These are phyloP conservation scores for Zaprionus ornatus DNA, from an alignment of 1,140 invertebrate genomes.

Conservation along the genomic window DNA sequence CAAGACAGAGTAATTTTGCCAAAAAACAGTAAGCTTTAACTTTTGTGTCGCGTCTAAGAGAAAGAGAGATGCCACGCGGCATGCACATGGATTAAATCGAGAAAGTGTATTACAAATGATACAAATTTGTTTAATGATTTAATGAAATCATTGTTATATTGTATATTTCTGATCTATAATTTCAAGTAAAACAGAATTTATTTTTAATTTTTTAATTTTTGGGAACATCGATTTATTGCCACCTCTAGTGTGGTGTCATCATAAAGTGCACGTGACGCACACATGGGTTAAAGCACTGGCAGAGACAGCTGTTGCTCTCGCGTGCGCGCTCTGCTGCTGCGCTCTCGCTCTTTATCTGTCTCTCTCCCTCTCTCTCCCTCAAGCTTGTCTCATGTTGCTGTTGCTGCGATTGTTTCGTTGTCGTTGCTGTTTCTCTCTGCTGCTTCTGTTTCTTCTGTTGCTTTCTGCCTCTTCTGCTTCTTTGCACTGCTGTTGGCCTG, in stretches of 20 bases:
- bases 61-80: neutral
- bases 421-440: conserved; percentile 14
- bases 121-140: too few species aligned
- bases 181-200: too few species aligned
- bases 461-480: conserved; percentile 11
- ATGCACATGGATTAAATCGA: neutral
- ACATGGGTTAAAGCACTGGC: conserved; percentile 36
- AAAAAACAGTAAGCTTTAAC: conserved; percentile 19
- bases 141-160: too few species aligned
- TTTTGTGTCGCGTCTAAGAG: neutral
- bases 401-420: conserved; percentile 25
- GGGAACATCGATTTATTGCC: neutral
- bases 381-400: conserved; percentile 2
- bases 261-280: conserved; percentile 18
- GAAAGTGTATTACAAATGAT: too few species aligned
- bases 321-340: conserved; percentile 21
- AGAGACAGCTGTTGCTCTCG: conserved; percentile 38
- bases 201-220: too few species aligned
- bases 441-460: conserved; percentile 10
- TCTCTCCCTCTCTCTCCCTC: conserved; percentile 1
- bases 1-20: neutral
- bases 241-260: neutral
- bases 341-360: conserved; percentile 7
- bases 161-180: too few species aligned
- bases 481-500: conserved; percentile 31